Evolutionary conservation across 2,888 invertebrate genomes (phyloP).

Genomic region (Pollenia griseotomentosa): DNA sequence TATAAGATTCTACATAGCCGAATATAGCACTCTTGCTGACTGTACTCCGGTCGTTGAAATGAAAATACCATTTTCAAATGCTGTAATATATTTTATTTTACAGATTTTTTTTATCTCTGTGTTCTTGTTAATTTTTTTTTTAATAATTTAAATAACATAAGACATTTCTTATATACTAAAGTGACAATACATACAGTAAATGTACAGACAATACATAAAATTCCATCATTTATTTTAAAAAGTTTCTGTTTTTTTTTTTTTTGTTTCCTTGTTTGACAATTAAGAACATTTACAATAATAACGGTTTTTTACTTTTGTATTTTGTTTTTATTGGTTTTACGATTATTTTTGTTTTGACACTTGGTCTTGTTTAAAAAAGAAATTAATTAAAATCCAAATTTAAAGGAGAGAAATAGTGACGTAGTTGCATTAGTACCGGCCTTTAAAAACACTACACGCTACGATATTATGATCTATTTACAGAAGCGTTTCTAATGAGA

Average conservation of each 20-base stretch:
- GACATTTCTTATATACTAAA: constrained; percentile 54
- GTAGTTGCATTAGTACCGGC: constrained; percentile 61
- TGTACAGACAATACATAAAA: constrained; percentile 54
- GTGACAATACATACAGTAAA: constrained; percentile 56
- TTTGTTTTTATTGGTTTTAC: neutral
- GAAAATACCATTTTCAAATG: neutral
- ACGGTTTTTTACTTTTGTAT: constrained; percentile 29
- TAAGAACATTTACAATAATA: constrained; percentile 72
- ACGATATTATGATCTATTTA: constrained; percentile 51
- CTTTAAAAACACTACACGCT: constrained; percentile 46
- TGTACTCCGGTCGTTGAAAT: too few relatives aligned
- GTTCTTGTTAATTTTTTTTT: constrained; percentile 29
- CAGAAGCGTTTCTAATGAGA: constrained; percentile 15
- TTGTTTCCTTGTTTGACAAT: constrained; percentile 53
- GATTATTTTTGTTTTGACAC: constrained; percentile 30
- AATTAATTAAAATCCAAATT: constrained; percentile 2
- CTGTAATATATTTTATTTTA: constrained; percentile 26
- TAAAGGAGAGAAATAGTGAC: constrained; percentile 40
- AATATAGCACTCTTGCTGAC: too few relatives aligned
- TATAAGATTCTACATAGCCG: too few relatives aligned
- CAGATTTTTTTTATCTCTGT: constrained; percentile 38
- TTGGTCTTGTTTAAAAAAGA: constrained; percentile 56
- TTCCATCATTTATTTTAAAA: constrained; percentile 54
- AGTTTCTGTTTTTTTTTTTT: constrained; percentile 46
- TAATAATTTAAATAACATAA: constrained; percentile 63